Conservation (phyloP, 1,140 invertebrate genomes). For the Pygmarrhopalites habei region DNA sequence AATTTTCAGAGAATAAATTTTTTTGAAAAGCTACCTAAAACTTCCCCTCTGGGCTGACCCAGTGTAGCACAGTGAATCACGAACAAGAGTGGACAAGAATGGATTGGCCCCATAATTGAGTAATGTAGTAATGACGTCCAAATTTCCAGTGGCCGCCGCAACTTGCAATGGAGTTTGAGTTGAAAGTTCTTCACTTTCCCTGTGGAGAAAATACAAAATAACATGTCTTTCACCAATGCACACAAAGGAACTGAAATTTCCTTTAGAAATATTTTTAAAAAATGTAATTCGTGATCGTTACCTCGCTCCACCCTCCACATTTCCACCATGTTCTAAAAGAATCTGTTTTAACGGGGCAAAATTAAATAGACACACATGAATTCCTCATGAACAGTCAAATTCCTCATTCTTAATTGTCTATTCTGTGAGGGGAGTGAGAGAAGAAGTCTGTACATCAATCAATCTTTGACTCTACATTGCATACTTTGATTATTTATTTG, state of each 20-base stretch:
- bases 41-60: conserved; percentile 73
- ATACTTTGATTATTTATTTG: too few species aligned
- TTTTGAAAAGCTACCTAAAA: conserved; percentile 26
- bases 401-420: too few species aligned
- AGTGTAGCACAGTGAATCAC: conserved; percentile 74
- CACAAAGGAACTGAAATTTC: too few species aligned
- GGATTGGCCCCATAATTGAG: conserved; percentile 75
- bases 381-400: background rate
- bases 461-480: too few species aligned
- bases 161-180: conserved; percentile 79
- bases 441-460: too few species aligned
- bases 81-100: conserved; percentile 72
- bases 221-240: too few species aligned
- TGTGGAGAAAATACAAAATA: too few species aligned
- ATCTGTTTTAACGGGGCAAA: conserved; percentile 45
- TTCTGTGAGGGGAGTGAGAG: too few species aligned
- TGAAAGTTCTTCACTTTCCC: conserved; percentile 72
- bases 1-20: background rate
- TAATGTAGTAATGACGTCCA: conserved; percentile 70
- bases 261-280: too few species aligned
- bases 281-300: too few species aligned
- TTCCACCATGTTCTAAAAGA: conserved; percentile 64
- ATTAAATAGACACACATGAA: background rate
- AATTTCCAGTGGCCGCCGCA: conserved; percentile 69
- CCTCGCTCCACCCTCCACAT: conserved; percentile 74